These are phyloP conservation scores for Platichthys stellatus DNA, from an alignment of 2,113 vertebrate species.

Conservation along the genomic window DNA sequence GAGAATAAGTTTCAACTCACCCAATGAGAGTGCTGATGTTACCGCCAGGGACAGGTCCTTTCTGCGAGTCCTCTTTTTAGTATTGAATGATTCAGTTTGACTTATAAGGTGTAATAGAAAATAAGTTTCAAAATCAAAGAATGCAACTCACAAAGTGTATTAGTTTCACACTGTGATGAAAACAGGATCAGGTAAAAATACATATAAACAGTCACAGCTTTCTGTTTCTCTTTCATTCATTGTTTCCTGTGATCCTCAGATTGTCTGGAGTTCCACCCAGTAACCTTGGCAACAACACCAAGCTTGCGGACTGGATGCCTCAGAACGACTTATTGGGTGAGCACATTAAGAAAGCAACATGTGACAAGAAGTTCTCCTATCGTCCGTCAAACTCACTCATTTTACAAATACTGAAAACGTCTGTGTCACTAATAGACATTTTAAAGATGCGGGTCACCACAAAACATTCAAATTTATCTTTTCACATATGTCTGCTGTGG, in stretches of 20 bases:
- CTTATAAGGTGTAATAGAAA: too few relatives aligned
- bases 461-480: background rate
- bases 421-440: background rate
- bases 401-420: too few relatives aligned
- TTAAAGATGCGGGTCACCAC: background rate
- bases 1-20: too few relatives aligned
- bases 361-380: too few relatives aligned
- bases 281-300: slow-evolving; percentile 97
- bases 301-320: slow-evolving; percentile 97
- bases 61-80: too few relatives aligned
- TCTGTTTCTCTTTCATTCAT: background rate
- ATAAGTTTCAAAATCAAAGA: too few relatives aligned
- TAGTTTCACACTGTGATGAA: background rate
- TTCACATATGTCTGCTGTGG: background rate
- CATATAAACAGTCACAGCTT: background rate
- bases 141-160: too few relatives aligned
- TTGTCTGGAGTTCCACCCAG: slow-evolving; percentile 93
- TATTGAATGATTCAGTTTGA: too few relatives aligned
- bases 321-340: slow-evolving; percentile 97
- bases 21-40: too few relatives aligned
- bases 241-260: slow-evolving; percentile 71
- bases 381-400: too few relatives aligned
- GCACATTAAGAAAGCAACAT: slow-evolving; percentile 23
- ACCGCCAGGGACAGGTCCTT: too few relatives aligned
- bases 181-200: background rate